Evolutionary conservation across 2,113 vertebrate genomes (phyloP), one percentile per base, ranked within the genome.

Genomic region (Balaenoptera acutorostrata): DNA sequence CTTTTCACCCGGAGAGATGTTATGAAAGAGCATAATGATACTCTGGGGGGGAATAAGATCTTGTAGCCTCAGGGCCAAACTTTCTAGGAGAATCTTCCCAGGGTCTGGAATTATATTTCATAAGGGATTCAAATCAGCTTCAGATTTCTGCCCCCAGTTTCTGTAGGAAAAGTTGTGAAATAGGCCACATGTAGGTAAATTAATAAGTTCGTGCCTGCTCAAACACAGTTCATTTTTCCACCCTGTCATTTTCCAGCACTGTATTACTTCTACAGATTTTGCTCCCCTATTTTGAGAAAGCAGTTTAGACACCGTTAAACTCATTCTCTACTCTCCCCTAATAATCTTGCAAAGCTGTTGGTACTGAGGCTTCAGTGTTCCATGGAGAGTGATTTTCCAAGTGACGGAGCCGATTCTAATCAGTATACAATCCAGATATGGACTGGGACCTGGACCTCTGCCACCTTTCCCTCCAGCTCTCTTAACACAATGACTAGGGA

Each of bases 331-430:
- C n/a, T 75, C 57, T 89, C 17, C 31, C 61, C 69, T 68, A 68
- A 69, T 46, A 44, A 77, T 66, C 55, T 86, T 71, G 78, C 31
- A 41, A 80, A 49, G 23, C 77, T 52, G 6, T 89, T 75, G 49
- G 13, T 71, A 14, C 69, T 64, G 64, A 91, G 71, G 36, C 31
- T 57, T 83, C 78, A 44, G 4, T 75, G 10, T 93, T 93, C 88
- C 39, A 7, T 63, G 75, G 59, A 96, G 57, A 97, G 57, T 61
- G 84, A 90, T 83, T 96, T 97, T 97, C 96, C 93, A 94, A 97
- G 33, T 92, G 95, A 95, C 78, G 74, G 95, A 97, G 96, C 96
- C 97, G 95, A 93, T 98, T 97, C 90, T 96, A 85, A 97, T 98
- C 96, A 95, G 85, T 61, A n/a, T 71, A 90, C 63, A 78, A 89